Evolutionary conservation across 2,888 invertebrate species (phyloP).

Genomic region (Synanthedon formicaeformis): DNA sequence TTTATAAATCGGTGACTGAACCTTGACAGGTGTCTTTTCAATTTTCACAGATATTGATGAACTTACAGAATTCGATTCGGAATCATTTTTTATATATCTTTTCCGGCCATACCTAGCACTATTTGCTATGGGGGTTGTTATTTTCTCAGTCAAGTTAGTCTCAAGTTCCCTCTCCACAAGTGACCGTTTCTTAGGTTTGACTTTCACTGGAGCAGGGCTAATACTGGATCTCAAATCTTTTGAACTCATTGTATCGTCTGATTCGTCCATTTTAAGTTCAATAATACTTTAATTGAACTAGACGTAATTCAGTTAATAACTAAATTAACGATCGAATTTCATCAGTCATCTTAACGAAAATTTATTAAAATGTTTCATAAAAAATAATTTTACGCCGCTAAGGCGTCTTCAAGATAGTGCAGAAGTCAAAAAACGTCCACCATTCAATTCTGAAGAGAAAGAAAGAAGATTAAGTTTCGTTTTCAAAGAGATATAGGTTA

Average conservation of each 20-base stretch:
- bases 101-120: constrained; percentile 70
- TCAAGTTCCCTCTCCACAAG: constrained; percentile 56
- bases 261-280: constrained; percentile 42
- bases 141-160: constrained; percentile 47
- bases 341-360: constrained; percentile 19
- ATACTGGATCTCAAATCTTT: constrained; percentile 27
- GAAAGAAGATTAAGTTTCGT: constrained; percentile 62
- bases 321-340: constrained; percentile 11
- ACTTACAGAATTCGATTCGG: constrained; percentile 45
- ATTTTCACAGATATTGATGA: constrained; percentile 25
- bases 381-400: constrained; percentile 21
- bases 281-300: constrained; percentile 12
- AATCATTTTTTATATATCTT: constrained; percentile 61
- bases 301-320: constrained; percentile 27
- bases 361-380: constrained; percentile 15
- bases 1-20: constrained; percentile 39
- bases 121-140: constrained; percentile 40
- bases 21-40: constrained; percentile 32
- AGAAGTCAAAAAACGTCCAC: constrained; percentile 20
- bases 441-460: constrained; percentile 52
- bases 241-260: constrained; percentile 41
- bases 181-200: constrained; percentile 53
- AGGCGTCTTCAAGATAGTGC: constrained; percentile 19
- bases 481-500: constrained; percentile 47
- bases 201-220: constrained; percentile 20